Percentiles rank a stretch among this genome's conserved stretches.
These are phyloP conservation scores for Andrena haemorrhoa DNA, from an alignment of 2,888 invertebrate genomes.

Conservation along the genomic window DNA sequence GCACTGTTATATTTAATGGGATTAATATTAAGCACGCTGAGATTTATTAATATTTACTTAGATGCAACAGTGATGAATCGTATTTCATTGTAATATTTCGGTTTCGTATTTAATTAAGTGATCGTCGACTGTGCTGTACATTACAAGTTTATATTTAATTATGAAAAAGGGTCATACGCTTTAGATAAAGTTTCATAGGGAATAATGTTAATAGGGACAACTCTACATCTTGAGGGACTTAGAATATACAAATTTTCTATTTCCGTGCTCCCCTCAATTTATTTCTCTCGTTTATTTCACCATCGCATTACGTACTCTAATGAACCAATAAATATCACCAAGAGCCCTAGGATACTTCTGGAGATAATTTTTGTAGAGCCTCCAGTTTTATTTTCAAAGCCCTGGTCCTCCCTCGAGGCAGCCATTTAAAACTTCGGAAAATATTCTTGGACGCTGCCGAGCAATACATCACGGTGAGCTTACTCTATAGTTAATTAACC, in stretches of 20 bases:
- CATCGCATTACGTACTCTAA: slow-evolving; percentile 2
- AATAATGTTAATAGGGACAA: neutral
- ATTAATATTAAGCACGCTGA: neutral
- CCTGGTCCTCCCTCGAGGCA: neutral
- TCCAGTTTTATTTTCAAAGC: slow-evolving; percentile 30
- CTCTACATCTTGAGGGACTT: neutral
- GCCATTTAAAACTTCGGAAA: slow-evolving; percentile 43
- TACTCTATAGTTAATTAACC: slow-evolving; percentile 44
- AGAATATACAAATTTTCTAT: slow-evolving; percentile 1
- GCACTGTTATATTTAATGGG: too few relatives aligned
- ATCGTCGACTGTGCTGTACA: too few relatives aligned
- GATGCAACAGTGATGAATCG: neutral
- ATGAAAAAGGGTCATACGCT: neutral
- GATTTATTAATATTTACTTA: neutral
- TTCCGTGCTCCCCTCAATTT: too few relatives aligned
- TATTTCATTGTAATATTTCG: neutral
- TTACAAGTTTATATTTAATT: too few relatives aligned
- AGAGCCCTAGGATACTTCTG: neutral
- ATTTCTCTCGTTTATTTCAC: neutral
- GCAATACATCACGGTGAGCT: slow-evolving; percentile 7
- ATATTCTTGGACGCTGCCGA: slow-evolving; percentile 14
- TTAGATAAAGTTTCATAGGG: neutral
- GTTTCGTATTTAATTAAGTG: neutral
- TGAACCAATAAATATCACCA: slow-evolving; percentile 12
- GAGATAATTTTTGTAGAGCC: slow-evolving; percentile 27